Evolutionary conservation across 2,113 vertebrate species (phyloP).

Genomic region (Typhlomys cinereus): DNA sequence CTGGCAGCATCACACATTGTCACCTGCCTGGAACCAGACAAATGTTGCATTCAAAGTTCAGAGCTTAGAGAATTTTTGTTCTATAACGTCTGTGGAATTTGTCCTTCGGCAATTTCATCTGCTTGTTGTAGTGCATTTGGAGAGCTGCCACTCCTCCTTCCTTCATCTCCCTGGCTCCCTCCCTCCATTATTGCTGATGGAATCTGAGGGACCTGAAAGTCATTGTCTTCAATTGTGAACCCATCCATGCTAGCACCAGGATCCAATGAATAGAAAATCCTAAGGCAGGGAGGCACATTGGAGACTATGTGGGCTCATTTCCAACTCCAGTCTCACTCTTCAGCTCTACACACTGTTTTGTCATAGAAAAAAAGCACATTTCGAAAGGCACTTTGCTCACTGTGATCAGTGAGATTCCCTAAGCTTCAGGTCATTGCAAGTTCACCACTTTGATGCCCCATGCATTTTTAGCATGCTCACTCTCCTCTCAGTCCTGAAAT

Average conservation of each 20-base stretch:
- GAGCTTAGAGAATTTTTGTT: conserved; percentile 4
- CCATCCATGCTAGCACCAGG: too few relatives aligned
- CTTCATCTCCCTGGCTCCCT: too few relatives aligned
- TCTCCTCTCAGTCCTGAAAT: conserved; percentile 37
- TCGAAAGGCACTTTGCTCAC: conserved; percentile 20
- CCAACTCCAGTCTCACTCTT: background rate
- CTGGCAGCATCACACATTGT: background rate
- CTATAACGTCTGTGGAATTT: too few relatives aligned
- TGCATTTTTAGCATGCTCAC: conserved; percentile 9
- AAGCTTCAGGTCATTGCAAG: conserved; percentile 43
- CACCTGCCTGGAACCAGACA: background rate
- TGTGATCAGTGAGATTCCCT: background rate
- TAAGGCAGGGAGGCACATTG: background rate
- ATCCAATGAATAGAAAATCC: too few relatives aligned
- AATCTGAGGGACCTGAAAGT: too few relatives aligned
- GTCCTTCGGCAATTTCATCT: too few relatives aligned
- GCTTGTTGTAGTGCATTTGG: too few relatives aligned
- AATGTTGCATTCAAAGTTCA: background rate
- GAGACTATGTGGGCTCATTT: conserved; percentile 32
- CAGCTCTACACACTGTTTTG: background rate
- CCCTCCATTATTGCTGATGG: too few relatives aligned
- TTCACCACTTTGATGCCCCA: conserved; percentile 49
- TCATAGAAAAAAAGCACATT: conserved; percentile 44
- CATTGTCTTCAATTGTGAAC: too few relatives aligned
- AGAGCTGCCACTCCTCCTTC: too few relatives aligned